These are phyloP conservation scores for Leuciscus waleckii DNA, from an alignment of 2,797 vertebrate genomes.

Conservation along the genomic window DNA sequence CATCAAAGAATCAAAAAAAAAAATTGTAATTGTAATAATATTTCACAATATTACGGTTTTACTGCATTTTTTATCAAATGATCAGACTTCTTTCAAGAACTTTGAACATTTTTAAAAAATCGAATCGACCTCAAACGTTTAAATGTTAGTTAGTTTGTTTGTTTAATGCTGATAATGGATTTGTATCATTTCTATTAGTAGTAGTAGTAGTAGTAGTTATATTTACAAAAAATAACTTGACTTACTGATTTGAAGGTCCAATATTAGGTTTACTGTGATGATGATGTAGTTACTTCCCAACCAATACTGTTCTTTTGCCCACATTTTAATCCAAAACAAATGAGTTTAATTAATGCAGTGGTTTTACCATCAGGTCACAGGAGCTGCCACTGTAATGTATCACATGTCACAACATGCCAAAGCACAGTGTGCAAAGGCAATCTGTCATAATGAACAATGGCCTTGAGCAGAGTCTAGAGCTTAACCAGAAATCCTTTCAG, in stretches of 20 bases:
- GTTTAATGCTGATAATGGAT: not conserved
- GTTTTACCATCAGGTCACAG: conserved; percentile 37
- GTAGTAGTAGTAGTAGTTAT: not conserved
- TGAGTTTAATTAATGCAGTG: conserved; percentile 6
- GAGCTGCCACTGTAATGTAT: conserved; percentile 22
- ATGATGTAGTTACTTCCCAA: not conserved
- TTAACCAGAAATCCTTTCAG: conserved; percentile 37
- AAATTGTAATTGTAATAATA: no score
- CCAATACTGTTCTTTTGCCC: not conserved
- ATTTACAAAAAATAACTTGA: not conserved
- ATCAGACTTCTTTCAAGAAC: no score
- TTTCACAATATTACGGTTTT: no score
- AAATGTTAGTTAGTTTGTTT: not conserved
- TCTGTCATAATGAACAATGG: conserved; percentile 38
- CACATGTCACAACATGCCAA: conserved; percentile 42
- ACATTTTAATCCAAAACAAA: not conserved
- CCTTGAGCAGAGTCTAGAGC: conserved; percentile 10
- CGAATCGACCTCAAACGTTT: not conserved
- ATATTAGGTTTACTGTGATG: not conserved
- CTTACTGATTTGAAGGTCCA: not conserved
- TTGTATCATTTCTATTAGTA: not conserved
- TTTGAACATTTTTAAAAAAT: no score
- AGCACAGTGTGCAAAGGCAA: conserved; percentile 24
- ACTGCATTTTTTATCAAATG: no score
- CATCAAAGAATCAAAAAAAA: not conserved